These are phyloP conservation scores for Aphelinus atriplicis DNA, from an alignment of 1,140 invertebrate species.

Conservation along the genomic window DNA sequence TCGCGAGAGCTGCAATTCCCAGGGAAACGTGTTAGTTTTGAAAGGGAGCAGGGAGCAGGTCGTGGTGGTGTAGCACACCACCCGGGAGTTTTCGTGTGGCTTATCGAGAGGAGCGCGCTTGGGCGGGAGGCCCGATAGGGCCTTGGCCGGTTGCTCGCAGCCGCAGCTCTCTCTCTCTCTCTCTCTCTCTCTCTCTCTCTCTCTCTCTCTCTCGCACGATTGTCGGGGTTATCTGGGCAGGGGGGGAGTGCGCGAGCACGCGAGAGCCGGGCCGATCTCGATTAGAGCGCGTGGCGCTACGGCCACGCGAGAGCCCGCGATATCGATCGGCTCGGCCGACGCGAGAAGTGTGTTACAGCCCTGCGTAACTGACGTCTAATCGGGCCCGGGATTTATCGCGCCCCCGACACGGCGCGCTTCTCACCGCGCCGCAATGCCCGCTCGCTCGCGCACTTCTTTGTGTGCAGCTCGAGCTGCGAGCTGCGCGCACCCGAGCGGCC, in stretches of 20 bases:
- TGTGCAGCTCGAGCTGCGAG: neutral
- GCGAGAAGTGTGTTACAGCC: constrained; percentile 21
- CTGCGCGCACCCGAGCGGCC: neutral
- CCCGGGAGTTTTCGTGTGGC: neutral
- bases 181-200: constrained; percentile 38
- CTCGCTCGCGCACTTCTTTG: too few species aligned
- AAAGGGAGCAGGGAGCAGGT: too few species aligned
- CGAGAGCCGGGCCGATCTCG: constrained; percentile 15
- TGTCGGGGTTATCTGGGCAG: neutral
- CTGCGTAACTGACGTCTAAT: constrained; percentile 30
- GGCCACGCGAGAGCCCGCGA: too few species aligned
- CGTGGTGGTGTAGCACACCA: too few species aligned
- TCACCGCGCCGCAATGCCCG: too few species aligned
- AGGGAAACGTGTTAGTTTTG: too few species aligned
- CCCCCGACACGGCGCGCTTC: too few species aligned
- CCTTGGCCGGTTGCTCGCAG: constrained; percentile 32
- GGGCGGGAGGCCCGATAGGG: too few species aligned
- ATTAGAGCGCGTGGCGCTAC: constrained; percentile 23
- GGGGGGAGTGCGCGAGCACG: constrained; percentile 1
- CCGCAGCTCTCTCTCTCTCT: constrained; percentile 10
- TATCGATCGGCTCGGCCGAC: neutral
- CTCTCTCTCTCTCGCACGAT: constrained; percentile 46
- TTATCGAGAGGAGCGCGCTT: neutral
- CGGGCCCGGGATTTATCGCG: constrained; percentile 27
- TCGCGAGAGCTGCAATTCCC: too few species aligned